Evolutionary conservation across 1,140 invertebrate species (phyloP), one percentile per base, ranked within the genome.

Genomic region (Zaprionus ghesquierei): DNA sequence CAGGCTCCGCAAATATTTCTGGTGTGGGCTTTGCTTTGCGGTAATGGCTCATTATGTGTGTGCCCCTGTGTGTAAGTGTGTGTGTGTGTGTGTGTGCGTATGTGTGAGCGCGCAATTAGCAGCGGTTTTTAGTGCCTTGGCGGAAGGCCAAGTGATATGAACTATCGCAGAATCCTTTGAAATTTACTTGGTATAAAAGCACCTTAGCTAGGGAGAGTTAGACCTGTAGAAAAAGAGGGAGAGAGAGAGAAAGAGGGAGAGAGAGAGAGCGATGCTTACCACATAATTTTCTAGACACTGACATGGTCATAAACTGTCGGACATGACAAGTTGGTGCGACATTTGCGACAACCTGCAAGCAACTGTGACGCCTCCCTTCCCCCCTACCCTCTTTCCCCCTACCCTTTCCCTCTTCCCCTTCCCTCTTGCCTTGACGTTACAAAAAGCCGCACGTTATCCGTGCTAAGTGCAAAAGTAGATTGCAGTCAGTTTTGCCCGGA

Each of bases 401-500:
- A 25, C 29, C 18, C 10, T 50, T n/a, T 31, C 18, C 25, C 31
- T 46, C 13, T 20, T 27, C 49, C 41, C 29, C 10, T 31, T 31
- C 29, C 18, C 10, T 50, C 66, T 33, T 41, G 33, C 12, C 10
- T 74, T 89, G 82, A n/a, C 35, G 35, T 41, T 15, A 77, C 82
- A 89, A 82, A 89, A 87, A 89, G 84, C 84, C 79, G 79, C 84
- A 79, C 76, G 85, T 80, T 89, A 89, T 89, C 69, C 58, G 50
- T 56, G 85, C 73, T 89, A 89, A 89, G 84, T 89, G 84, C 84
- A 89, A 89, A 89, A 89, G 84, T 89, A 80, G 76, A 89, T 89
- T 89, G 84, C 84, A 80, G 76, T 62, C 62, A 53, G 29, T 59
- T 15, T 27, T 59, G 44, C 44, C 44, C 27, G 31, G 50, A 23